A percentile compares a stretch with the other conserved stretches of the same genome.
These are phyloP conservation scores for Eupithecia subumbrata DNA, from an alignment of 2,888 invertebrate genomes.

Conservation along the genomic window DNA sequence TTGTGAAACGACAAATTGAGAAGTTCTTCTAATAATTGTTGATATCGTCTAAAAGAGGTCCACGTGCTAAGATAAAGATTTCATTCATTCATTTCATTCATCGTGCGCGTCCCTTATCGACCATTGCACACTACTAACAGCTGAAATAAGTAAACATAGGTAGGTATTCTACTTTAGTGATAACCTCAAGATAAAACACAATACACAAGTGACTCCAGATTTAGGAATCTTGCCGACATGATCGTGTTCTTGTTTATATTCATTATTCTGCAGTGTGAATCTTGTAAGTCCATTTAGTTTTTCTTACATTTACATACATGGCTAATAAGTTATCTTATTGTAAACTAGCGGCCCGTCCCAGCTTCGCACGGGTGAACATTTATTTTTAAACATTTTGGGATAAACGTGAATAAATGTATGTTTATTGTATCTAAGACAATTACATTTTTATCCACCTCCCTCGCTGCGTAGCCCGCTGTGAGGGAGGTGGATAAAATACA, in stretches of 20 bases:
- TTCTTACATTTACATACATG: not conserved
- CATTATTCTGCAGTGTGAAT: conserved; percentile 14
- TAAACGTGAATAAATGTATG: no score
- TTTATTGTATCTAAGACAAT: no score
- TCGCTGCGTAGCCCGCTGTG: no score
- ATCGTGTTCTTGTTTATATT: conserved; percentile 26
- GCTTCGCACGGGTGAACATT: no score
- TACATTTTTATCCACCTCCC: no score
- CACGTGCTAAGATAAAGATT: not conserved
- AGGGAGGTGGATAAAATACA: no score
- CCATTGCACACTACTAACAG: not conserved
- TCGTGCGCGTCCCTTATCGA: not conserved
- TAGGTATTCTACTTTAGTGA: conserved; percentile 17
- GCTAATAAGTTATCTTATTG: not conserved
- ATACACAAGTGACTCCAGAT: conserved; percentile 5
- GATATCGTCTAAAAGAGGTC: no score
- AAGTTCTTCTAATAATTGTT: no score
- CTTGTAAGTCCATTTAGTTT: conserved; percentile 32
- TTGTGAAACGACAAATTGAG: no score
- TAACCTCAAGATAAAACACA: conserved; percentile 29
- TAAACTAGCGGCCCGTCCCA: no score
- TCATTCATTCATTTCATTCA: not conserved
- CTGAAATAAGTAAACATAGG: not conserved
- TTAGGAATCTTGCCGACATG: conserved; percentile 31
- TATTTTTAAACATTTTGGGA: no score